A percentile compares a stretch with the other conserved stretches of the same genome.
Conservation (phyloP, 2,888 invertebrate species). For the Anorthoa munda region DNA sequence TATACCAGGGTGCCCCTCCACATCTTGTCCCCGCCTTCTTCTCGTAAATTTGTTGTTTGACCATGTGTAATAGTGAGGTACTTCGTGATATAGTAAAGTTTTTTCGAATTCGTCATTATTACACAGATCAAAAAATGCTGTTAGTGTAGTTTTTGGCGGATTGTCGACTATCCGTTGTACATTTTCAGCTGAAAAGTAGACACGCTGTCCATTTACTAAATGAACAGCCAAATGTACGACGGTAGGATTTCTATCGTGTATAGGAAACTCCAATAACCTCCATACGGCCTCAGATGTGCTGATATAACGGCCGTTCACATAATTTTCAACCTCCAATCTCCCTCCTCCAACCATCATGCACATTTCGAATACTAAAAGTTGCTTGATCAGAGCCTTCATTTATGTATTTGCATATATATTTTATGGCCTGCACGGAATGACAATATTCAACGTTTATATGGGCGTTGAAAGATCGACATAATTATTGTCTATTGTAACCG, state of each 20-base stretch:
- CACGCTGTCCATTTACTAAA: background rate
- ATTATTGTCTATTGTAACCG: conserved; percentile 6
- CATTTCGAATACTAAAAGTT: background rate
- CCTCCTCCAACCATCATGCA: too few relatives aligned
- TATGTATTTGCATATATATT: conserved; percentile 12
- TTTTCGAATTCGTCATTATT: conserved; percentile 61
- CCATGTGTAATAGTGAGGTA: conserved; percentile 53
- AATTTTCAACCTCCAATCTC: conserved; percentile 37
- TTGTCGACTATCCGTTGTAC: background rate
- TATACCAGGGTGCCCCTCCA: too few relatives aligned
- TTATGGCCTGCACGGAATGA: conserved; percentile 10
- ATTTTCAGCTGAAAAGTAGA: background rate
- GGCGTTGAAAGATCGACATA: conserved; percentile 16
- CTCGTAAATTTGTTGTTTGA: too few relatives aligned
- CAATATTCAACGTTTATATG: conserved; percentile 20
- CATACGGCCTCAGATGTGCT: background rate
- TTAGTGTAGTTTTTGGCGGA: background rate
- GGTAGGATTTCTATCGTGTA: too few relatives aligned
- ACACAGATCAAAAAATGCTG: conserved; percentile 29
- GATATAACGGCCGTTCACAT: conserved; percentile 22
- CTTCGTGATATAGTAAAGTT: conserved; percentile 28
- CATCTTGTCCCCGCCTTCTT: conserved; percentile 7
- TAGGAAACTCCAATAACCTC: too few relatives aligned
- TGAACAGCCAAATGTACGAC: too few relatives aligned
- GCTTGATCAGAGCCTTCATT: too few relatives aligned